phyloP scores from a whole-genome alignment of 92 coral and sea anemone species.

The Meandrina meandrites region DNA sequence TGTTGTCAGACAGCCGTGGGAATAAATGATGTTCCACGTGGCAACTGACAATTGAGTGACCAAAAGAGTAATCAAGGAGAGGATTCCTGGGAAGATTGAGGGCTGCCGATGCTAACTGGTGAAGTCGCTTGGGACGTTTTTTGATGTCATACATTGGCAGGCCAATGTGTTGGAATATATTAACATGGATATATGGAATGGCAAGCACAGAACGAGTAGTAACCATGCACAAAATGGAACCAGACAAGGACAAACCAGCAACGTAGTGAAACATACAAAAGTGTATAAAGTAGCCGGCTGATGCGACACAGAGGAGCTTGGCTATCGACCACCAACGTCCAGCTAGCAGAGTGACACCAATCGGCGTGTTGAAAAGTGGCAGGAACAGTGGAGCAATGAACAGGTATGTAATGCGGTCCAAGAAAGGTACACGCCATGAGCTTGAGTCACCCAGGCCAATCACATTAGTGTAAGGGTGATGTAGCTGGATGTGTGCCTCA shows the following conservation, averaged over 20 bases:
- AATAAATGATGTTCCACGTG: constrained; percentile 94
- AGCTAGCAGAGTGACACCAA: constrained; percentile 59
- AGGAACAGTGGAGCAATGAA: constrained; percentile 81
- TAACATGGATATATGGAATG: constrained; percentile 85
- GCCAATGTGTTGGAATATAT: constrained; percentile 92
- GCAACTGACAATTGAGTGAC: constrained; percentile 80
- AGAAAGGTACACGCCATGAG: constrained; percentile 82
- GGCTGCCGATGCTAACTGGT: constrained; percentile 81
- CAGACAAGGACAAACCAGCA: constrained; percentile 71
- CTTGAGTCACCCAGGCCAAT: constrained; percentile 93
- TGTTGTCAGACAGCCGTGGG: constrained; percentile 94
- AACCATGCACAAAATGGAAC: constrained; percentile 72
- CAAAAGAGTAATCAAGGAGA: constrained; percentile 86
- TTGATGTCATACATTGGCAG: constrained; percentile 82
- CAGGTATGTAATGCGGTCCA: constrained; percentile 72
- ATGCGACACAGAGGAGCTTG: constrained; percentile 32
- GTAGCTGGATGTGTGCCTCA: constrained; percentile 78
- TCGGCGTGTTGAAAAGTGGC: constrained; percentile 58
- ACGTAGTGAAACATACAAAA: constrained; percentile 63
- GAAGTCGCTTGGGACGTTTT: constrained; percentile 73
- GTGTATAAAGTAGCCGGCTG: constrained; percentile 60
- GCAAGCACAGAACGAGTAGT: constrained; percentile 61
- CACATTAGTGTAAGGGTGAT: constrained; percentile 91
- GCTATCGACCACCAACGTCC: constrained; percentile 56
- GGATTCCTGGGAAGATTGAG: constrained; percentile 82